Base-by-base conservation (phyloP, 2,113 vertebrate species). In the Albula glossodonta region DNA sequence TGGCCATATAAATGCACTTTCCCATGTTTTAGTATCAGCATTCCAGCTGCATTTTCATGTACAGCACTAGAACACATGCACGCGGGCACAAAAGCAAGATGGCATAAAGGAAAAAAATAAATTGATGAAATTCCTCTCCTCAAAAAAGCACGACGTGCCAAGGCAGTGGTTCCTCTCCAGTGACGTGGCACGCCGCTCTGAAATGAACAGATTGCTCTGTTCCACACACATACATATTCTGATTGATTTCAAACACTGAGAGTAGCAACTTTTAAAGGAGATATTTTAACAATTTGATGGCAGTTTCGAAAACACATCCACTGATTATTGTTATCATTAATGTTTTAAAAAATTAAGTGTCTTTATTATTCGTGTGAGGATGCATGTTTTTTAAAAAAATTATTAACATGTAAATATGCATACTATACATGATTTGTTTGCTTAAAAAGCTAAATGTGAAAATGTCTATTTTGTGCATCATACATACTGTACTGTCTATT, bases 141-240 rank as follows among this genome's bases (percentile, higher is more conserved):
- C 56, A 31, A 60, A 82, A 70, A 81, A 19, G 15, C 74, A 11
- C 52, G 66, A 13, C 25, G 5, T 86, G 86, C 83, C 85, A 89
- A 87, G 57, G 78, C 79, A n/a, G 53, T 56, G 85, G 51, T 84
- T 80, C 63, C 52, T 83, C 77, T 87, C 85, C 70, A 79, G 50
- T 79, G 77, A 85, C 41, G 53, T 81, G 84, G 74, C 51, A 60
- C 22, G 66, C 17, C 70, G 49, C 49, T 63, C 84, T 56, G 22
- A 80, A 80, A 80, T 2, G 82, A 80, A 86, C 81, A 87, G 89
- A 89, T 86, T 88, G 84, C 77, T 85, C 66, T 82, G 51, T 83
- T 86, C 79, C 74, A 82, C 66, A 49, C 74, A 78, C 85, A 48
- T 86, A 74, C 85, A 89, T 88, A 86, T 89, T 80, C 84, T 12